These are phyloP conservation scores for Apodemus sylvaticus DNA, from an alignment of 2,113 vertebrate genomes.

Conservation along the genomic window DNA sequence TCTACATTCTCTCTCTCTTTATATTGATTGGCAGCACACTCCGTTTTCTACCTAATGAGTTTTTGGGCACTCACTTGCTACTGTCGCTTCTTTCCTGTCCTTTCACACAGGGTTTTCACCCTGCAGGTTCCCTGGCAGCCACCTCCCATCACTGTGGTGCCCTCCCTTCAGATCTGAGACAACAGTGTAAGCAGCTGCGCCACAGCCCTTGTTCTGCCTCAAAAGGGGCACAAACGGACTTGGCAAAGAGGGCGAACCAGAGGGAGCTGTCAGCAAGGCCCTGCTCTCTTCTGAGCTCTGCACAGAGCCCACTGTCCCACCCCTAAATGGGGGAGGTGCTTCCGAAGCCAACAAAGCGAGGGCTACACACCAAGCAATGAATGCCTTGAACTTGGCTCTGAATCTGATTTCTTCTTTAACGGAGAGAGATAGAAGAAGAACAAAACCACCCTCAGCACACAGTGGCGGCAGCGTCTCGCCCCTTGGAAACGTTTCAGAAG, in stretches of 20 bases:
- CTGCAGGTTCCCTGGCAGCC: slow-evolving; percentile 79
- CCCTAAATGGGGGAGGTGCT: background rate
- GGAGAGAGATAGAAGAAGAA: background rate
- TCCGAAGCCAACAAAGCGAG: background rate
- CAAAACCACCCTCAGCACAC: background rate
- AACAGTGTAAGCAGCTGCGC: slow-evolving; percentile 78
- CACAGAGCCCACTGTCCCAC: background rate
- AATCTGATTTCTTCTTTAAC: slow-evolving; percentile 39
- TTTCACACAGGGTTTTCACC: slow-evolving; percentile 72
- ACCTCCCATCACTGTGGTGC: slow-evolving; percentile 71
- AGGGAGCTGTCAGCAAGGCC: background rate
- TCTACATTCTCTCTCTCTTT: slow-evolving; percentile 38
- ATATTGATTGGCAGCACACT: background rate
- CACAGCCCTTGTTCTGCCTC: slow-evolving; percentile 39
- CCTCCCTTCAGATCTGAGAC: slow-evolving; percentile 67
- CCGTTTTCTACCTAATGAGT: slow-evolving; percentile 39
- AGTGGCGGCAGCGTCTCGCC: background rate
- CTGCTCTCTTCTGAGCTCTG: background rate
- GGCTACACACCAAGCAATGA: background rate
- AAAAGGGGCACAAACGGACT: background rate
- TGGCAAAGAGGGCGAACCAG: background rate
- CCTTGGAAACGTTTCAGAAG: background rate
- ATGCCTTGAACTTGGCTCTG: slow-evolving; percentile 13
- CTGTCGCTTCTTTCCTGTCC: slow-evolving; percentile 77
- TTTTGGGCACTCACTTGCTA: slow-evolving; percentile 38